Percentiles rank a stretch among this genome's conserved stretches.
Evolutionary conservation across 2,888 invertebrate species (phyloP).

Genomic region (Andrena bucephala): DNA sequence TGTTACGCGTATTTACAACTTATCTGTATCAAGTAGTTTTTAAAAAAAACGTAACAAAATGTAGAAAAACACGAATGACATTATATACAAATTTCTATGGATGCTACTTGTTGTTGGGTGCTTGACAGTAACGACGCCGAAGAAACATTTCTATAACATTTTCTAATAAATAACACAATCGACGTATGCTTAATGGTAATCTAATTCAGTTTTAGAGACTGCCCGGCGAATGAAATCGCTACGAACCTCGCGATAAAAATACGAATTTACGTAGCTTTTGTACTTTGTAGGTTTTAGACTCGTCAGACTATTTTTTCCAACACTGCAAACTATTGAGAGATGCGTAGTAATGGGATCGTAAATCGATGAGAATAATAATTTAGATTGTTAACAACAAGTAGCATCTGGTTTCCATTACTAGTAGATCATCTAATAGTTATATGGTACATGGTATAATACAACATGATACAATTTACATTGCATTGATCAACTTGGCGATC

Average conservation of each 20-base stretch:
- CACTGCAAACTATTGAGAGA: conserved; percentile 44
- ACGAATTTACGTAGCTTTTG: conserved; percentile 27
- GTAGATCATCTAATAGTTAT: conserved; percentile 66
- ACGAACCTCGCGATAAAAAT: conserved; percentile 28
- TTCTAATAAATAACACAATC: conserved; percentile 44
- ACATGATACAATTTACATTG: conserved; percentile 71
- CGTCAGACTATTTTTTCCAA: conserved; percentile 30
- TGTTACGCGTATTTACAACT: conserved; percentile 69
- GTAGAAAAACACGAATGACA: conserved; percentile 81
- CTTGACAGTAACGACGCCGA: conserved; percentile 38
- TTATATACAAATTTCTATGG: conserved; percentile 74
- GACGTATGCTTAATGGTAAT: conserved; percentile 25
- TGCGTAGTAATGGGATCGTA: conserved; percentile 18
- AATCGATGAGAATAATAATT: conserved; percentile 50
- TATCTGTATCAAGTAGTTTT: conserved; percentile 69
- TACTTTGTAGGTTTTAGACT: conserved; percentile 26
- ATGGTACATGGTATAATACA: conserved; percentile 78
- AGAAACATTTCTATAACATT: conserved; percentile 22
- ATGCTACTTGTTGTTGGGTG: conserved; percentile 62
- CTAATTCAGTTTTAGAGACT: conserved; percentile 17
- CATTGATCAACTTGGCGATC: conserved; percentile 65
- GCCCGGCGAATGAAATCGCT: conserved; percentile 9
- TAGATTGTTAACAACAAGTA: conserved; percentile 68
- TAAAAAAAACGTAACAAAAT: conserved; percentile 80
- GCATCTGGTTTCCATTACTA: conserved; percentile 50